phyloP scores from a whole-genome alignment of 2,888 invertebrate genomes.

The Eledone cirrhosa region DNA sequence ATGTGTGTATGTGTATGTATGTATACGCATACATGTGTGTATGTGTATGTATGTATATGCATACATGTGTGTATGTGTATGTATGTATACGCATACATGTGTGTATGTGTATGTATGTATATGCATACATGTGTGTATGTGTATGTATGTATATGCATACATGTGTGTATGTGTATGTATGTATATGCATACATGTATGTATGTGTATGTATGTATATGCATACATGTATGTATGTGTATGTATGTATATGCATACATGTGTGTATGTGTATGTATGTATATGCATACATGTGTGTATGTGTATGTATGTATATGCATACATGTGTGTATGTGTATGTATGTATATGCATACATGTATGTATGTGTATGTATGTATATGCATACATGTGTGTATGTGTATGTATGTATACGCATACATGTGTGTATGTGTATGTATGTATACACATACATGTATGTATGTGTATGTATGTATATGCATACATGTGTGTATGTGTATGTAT shows the following conservation, averaged over 20 bases:
- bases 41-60: neutral
- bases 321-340: neutral
- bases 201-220: neutral
- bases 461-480: neutral
- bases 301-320: neutral
- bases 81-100: neutral
- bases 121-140: neutral
- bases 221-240: neutral
- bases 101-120: neutral
- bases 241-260: neutral
- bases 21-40: neutral
- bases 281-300: neutral
- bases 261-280: neutral
- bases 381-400: neutral
- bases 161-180: neutral
- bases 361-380: neutral
- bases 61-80: neutral
- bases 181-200: neutral
- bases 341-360: neutral
- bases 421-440: neutral
- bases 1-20: neutral
- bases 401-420: neutral
- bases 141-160: neutral
- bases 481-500: too few relatives aligned
- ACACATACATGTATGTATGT: neutral